Percentiles rank a stretch among this genome's conserved stretches.
Conservation (phyloP, 2,888 invertebrate species). For the Aquatica leii region DNA sequence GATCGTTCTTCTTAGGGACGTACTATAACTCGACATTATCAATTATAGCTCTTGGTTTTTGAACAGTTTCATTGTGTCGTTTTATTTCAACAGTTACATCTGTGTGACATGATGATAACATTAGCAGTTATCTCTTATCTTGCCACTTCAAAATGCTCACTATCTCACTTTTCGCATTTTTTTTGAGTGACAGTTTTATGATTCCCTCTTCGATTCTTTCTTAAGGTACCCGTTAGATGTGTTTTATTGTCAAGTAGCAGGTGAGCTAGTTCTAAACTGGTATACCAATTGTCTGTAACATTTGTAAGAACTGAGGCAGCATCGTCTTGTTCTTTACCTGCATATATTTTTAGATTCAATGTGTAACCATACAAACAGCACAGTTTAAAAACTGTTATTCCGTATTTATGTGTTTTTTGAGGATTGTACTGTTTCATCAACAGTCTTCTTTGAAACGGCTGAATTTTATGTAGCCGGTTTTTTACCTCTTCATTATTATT, state of each 20-base stretch:
- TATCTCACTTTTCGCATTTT: too few relatives aligned
- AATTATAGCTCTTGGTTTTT: conserved; percentile 4
- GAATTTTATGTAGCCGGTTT: conserved; percentile 41
- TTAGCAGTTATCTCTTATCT: conserved; percentile 7
- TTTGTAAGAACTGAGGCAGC: background rate
- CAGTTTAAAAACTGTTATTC: conserved; percentile 47
- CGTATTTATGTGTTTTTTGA: conserved; percentile 45
- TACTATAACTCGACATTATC: background rate
- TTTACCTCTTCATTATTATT: too few relatives aligned
- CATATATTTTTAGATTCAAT: background rate
- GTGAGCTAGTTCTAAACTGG: too few relatives aligned
- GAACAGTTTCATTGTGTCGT: background rate
- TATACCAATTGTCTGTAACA: too few relatives aligned
- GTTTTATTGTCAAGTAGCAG: conserved; percentile 9
- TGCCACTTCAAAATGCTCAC: conserved; percentile 13
- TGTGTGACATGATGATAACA: conserved; percentile 5
- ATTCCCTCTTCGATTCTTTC: too few relatives aligned
- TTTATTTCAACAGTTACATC: background rate
- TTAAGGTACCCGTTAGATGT: conserved; percentile 37
- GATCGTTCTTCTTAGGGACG: background rate
- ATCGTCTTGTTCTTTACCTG: background rate
- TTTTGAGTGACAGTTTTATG: too few relatives aligned
- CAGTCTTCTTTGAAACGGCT: conserved; percentile 45
- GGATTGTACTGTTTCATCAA: conserved; percentile 45
- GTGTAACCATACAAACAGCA: conserved; percentile 20